A percentile compares a stretch with the other conserved stretches of the same genome.
phyloP scores from a whole-genome alignment of 2,888 invertebrate species.

The Drosophila cognata region DNA sequence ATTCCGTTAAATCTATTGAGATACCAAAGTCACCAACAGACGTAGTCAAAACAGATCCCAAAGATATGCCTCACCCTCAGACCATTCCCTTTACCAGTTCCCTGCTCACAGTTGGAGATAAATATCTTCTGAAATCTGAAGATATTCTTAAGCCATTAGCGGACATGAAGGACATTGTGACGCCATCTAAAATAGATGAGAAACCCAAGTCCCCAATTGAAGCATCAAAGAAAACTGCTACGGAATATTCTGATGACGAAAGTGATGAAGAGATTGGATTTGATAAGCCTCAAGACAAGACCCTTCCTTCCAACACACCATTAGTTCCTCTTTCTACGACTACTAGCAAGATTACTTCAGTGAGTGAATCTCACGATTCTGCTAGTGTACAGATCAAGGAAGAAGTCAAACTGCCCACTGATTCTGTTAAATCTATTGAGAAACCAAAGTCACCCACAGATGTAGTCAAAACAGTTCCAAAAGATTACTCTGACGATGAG shows the following conservation, averaged over 20 bases:
- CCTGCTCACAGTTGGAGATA: too few relatives aligned
- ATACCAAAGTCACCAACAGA: too few relatives aligned
- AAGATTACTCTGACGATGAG: too few relatives aligned
- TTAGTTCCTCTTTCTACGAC: neutral
- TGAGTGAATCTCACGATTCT: conserved; percentile 2
- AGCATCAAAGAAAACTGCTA: neutral
- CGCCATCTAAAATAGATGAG: conserved; percentile 17
- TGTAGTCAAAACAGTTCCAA: neutral
- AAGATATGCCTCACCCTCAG: too few relatives aligned
- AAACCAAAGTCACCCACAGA: neutral
- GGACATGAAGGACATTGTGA: neutral
- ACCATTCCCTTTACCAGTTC: neutral
- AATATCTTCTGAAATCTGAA: neutral
- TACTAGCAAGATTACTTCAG: conserved; percentile 1
- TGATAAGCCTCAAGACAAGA: conserved; percentile 3
- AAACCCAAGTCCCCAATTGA: conserved; percentile 13
- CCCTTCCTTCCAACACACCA: neutral
- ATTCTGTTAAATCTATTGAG: conserved; percentile 1
- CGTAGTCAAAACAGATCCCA: too few relatives aligned
- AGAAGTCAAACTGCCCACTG: conserved; percentile 3
- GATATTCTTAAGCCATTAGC: neutral
- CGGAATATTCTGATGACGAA: conserved; percentile 13
- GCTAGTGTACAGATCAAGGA: neutral
- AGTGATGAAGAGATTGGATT: conserved; percentile 19
- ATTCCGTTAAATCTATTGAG: too few relatives aligned